These are phyloP conservation scores for Echinometra lucunter DNA, from an alignment of 53 echinoderm and acorn worm genomes.

Conservation along the genomic window DNA sequence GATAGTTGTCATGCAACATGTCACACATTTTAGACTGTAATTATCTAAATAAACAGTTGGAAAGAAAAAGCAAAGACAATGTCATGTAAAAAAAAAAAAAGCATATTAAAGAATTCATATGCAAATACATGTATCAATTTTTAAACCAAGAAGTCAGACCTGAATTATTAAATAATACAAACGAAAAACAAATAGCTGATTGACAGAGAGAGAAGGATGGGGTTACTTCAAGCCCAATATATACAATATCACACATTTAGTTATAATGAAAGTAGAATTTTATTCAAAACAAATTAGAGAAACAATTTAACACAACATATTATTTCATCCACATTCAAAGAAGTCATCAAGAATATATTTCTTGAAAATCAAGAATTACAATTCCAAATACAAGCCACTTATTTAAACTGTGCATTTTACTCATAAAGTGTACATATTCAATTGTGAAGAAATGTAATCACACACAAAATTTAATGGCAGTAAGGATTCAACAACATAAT, in stretches of 20 bases:
- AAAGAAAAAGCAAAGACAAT: no score
- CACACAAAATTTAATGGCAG: background rate
- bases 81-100: no score
- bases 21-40: no score
- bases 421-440: background rate
- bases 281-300: background rate
- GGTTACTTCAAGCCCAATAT: no score
- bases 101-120: no score
- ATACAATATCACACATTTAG: background rate
- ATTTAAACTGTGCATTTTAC: background rate
- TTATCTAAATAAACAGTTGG: no score
- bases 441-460: background rate
- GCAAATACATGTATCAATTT: no score
- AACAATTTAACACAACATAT: background rate
- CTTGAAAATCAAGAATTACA: background rate
- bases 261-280: conserved; percentile 21
- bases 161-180: no score
- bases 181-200: no score
- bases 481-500: background rate
- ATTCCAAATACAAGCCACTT: background rate
- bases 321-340: background rate
- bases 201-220: no score
- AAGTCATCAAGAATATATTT: background rate
- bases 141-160: no score
- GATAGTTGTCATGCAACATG: no score